phyloP scores from a whole-genome alignment of 2,888 invertebrate genomes.

The Psylliodes chrysocephalus region DNA sequence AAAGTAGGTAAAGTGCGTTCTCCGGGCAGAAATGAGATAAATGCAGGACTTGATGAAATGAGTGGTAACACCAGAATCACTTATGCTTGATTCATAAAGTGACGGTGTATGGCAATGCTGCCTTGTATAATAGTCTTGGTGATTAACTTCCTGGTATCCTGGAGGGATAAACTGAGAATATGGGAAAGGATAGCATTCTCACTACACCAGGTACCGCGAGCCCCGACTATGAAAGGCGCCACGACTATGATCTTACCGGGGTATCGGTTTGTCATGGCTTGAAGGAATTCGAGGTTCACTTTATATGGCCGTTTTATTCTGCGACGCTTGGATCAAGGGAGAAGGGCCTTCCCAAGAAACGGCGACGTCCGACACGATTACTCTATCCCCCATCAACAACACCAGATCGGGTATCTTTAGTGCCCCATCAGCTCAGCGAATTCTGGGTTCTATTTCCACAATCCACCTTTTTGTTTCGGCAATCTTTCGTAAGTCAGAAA shows the following conservation, averaged over 20 bases:
- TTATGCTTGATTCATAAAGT: no score
- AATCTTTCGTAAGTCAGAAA: constrained; percentile 21
- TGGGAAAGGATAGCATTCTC: neutral
- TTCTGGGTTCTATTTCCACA: constrained; percentile 43
- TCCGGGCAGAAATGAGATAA: no score
- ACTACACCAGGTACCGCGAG: neutral
- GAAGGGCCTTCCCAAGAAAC: constrained; percentile 32
- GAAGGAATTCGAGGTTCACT: neutral
- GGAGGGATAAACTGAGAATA: neutral
- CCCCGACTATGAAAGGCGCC: neutral
- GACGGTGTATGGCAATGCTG: neutral
- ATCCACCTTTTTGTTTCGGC: constrained; percentile 37
- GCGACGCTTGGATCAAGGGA: neutral
- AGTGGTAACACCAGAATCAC: no score
- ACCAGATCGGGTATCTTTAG: constrained; percentile 37
- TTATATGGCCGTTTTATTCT: neutral
- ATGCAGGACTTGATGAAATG: no score
- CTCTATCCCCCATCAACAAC: constrained; percentile 5
- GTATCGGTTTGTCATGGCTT: constrained; percentile 5
- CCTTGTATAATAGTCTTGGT: neutral
- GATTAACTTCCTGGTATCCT: neutral
- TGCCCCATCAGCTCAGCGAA: constrained; percentile 36
- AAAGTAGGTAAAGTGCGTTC: no score
- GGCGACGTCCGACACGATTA: constrained; percentile 30
- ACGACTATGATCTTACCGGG: constrained; percentile 4